Conservation (phyloP, 2,113 vertebrate genomes). For the Thinocorus orbignyianus region DNA sequence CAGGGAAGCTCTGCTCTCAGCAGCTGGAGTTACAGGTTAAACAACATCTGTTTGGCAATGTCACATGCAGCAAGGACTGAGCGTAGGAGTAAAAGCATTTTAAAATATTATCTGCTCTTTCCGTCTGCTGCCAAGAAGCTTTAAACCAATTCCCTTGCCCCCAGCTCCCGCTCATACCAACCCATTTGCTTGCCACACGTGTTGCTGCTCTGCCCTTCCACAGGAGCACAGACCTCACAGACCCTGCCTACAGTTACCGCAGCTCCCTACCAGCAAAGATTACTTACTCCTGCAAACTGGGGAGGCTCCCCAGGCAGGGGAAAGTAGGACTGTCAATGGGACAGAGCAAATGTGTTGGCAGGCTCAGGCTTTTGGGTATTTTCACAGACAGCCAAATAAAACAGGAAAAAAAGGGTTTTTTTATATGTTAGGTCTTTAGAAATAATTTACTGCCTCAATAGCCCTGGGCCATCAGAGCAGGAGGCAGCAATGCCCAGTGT, state of each 20-base stretch:
- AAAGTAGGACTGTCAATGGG: background rate
- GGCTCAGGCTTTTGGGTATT: background rate
- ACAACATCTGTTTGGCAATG: background rate
- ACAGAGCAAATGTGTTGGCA: background rate
- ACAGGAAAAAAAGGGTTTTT: accelerated
- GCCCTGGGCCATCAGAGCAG: background rate
- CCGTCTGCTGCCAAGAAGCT: background rate
- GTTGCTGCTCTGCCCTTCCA: background rate
- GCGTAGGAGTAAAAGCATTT: background rate
- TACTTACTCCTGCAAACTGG: background rate
- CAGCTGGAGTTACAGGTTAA: background rate
- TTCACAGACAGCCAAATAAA: background rate
- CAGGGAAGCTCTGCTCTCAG: background rate
- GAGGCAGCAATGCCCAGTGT: background rate
- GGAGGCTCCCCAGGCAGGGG: accelerated
- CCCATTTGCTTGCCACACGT: background rate
- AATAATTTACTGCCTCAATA: background rate
- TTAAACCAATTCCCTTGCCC: background rate
- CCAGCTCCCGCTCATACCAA: accelerated
- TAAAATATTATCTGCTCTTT: background rate
- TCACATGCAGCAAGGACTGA: background rate
- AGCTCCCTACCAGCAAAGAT: background rate
- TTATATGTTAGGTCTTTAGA: background rate
- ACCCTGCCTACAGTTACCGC: background rate
- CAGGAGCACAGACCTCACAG: background rate